Conservation (phyloP, 1,140 invertebrate genomes). For the Drosophila orosa region DNA sequence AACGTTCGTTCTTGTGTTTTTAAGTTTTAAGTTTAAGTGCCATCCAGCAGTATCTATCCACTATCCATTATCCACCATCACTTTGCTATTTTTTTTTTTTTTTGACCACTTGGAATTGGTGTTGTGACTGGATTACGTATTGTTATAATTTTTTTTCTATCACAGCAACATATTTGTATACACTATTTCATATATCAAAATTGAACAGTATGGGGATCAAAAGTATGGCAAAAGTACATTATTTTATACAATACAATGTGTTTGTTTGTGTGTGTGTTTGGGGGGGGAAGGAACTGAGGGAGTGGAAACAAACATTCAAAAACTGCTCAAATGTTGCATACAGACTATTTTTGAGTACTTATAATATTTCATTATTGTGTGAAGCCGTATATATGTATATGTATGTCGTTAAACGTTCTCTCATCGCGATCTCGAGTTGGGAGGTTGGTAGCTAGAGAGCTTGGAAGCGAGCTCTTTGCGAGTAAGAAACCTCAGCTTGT, state of each 20-base stretch:
- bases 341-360: conserved; percentile 31
- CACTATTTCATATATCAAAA: conserved; percentile 62
- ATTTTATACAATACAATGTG: conserved; percentile 17
- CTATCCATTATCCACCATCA: conserved; percentile 13
- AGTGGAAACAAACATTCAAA: conserved; percentile 23
- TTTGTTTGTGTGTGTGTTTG: too few relatives aligned
- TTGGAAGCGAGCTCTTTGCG: not conserved
- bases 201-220: conserved; percentile 33
- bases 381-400: conserved; percentile 24
- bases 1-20: conserved; percentile 17
- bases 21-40: conserved; percentile 12
- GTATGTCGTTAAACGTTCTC: conserved; percentile 28
- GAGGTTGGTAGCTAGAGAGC: not conserved
- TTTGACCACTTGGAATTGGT: conserved; percentile 55
- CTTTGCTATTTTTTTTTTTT: conserved; percentile 20
- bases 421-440: conserved; percentile 5
- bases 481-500: conserved; percentile 33
- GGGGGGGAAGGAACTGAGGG: conserved; percentile 3
- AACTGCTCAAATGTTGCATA: conserved; percentile 23
- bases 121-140: conserved; percentile 75
- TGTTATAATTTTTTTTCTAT: conserved; percentile 73
- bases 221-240: conserved; percentile 20
- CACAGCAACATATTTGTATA: conserved; percentile 81
- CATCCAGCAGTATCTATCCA: conserved; percentile 1
- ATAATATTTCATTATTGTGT: conserved; percentile 33